phyloP scores from a whole-genome alignment of 2,113 vertebrate genomes.

The Protobothrops flavoviridis region DNA sequence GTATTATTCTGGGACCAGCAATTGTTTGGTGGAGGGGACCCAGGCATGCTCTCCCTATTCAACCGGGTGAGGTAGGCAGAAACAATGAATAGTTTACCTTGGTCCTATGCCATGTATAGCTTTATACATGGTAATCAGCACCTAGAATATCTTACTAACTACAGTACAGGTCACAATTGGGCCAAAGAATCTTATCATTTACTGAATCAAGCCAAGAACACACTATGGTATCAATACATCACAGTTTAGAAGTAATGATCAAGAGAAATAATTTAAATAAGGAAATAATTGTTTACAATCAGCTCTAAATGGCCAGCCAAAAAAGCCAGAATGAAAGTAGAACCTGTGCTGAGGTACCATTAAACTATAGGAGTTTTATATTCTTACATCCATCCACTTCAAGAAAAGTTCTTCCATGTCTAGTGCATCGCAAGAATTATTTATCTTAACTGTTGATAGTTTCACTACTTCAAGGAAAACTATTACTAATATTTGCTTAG shows the following conservation, averaged over 20 bases:
- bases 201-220: neutral
- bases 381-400: neutral
- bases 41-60: too few species aligned
- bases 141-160: neutral
- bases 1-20: too few species aligned
- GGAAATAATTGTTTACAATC: neutral
- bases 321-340: neutral
- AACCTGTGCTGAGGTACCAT: neutral
- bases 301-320: neutral
- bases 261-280: neutral
- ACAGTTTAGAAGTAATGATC: neutral
- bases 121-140: too few species aligned
- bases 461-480: neutral
- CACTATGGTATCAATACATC: neutral
- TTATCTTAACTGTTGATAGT: neutral
- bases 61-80: too few species aligned
- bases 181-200: neutral
- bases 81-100: too few species aligned
- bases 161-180: too few species aligned
- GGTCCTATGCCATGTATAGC: too few species aligned
- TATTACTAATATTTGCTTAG: slow-evolving; percentile 8
- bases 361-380: neutral
- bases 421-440: neutral
- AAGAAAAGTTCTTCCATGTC: too few species aligned
- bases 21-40: too few species aligned